Evolutionary conservation across 2,797 vertebrate genomes (phyloP), one percentile per base, ranked within the genome.

Genomic region (Adelosebastes latens): DNA sequence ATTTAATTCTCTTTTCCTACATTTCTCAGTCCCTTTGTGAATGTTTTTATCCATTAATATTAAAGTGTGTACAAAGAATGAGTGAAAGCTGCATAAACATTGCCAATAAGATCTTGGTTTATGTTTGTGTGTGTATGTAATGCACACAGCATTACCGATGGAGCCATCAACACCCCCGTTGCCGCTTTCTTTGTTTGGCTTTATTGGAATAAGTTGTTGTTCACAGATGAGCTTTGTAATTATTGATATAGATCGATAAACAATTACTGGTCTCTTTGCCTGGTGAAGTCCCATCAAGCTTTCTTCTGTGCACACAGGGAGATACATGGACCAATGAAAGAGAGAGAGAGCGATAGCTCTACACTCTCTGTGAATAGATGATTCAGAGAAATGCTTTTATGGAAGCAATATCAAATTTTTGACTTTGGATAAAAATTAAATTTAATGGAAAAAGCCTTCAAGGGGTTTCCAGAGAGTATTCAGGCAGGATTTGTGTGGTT

Each of bases 181-280:
- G 59, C 77, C 2, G 3, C 66, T 79, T 74, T 85, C 79, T 85
- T 86, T 91, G 88, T 90, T 91, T 87, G 83, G 58, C 75, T 81
- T 82, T 53, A 87, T 88, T 88, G 83, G 65, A 92, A 89, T 90
- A 89, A 90, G 86, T 89, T 90, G 85, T 88, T 90, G 82, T 87
- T 90, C 85, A 85, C 92, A 89, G 87, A 90, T 84, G 84, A 93
- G 83, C 90, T 83, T 79, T 75, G 81, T 77, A 77, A 71, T 61
- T 87, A 89, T 92, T 88, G 89, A 92, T 91, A 89, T 68, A 80
- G 89, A 88, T 94, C 92, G 24, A 93, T 92, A 93, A 93, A 92
- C 88, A 93, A 92, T 93, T 94, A 93, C 86, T 81, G 87, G 64
- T 83, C 62, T 88, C 76, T 86, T 78, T 85, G 85, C 62, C 71